Conservation (phyloP, 2,797 vertebrate species). For the Carduelis carduelis region DNA sequence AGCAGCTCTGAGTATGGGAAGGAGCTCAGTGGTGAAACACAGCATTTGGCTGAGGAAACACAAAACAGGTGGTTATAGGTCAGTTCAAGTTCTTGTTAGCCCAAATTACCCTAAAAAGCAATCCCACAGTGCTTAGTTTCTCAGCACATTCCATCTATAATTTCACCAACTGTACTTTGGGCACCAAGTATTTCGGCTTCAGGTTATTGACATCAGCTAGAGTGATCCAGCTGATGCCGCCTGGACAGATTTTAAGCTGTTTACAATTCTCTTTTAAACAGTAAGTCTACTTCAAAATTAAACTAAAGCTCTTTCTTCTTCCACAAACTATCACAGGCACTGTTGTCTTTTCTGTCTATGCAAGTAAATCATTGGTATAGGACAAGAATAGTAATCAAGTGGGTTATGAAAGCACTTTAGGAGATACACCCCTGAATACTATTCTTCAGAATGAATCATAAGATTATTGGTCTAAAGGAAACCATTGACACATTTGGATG, state of each 20-base stretch:
- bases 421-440: not conserved
- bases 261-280: not conserved
- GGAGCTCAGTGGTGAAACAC: not conserved
- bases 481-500: not conserved
- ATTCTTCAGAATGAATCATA: not conserved
- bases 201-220: conserved; percentile 12
- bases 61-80: conserved; percentile 38
- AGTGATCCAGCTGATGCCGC: not conserved
- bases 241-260: not conserved
- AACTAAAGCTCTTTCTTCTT: not conserved
- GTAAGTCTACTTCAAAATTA: not conserved
- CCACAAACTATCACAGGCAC: not conserved
- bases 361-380: not conserved
- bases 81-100: not conserved
- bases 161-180: not conserved
- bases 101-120: conserved; percentile 16
- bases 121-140: conserved; percentile 2
- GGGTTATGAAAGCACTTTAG: not conserved
- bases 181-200: not conserved
- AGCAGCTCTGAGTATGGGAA: not conserved
- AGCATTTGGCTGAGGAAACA: not conserved
- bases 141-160: not conserved
- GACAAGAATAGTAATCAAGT: not conserved
- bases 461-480: not conserved
- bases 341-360: not conserved